Percentiles rank a stretch among this genome's conserved stretches.
Evolutionary conservation across 2,888 invertebrate species (phyloP).

Genomic region (Macrosoma leucophasiata): DNA sequence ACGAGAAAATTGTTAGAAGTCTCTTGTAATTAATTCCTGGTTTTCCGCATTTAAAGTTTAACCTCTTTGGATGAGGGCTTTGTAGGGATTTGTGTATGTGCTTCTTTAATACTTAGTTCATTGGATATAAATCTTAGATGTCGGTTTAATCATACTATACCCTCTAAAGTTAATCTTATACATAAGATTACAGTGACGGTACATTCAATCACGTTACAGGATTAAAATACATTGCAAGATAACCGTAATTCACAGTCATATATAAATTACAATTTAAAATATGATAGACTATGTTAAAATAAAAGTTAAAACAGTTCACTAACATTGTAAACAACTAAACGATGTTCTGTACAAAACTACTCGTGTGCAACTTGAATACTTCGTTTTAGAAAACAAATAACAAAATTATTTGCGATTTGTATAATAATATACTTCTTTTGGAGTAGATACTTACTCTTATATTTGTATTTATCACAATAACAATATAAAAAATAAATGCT

Average conservation of each 20-base stretch:
- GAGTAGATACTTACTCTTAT: conserved; percentile 30
- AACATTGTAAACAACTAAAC: too few relatives aligned
- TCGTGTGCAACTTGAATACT: neutral
- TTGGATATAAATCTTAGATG: too few relatives aligned
- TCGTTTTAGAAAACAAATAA: conserved; percentile 1
- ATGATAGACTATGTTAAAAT: too few relatives aligned
- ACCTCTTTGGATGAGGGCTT: too few relatives aligned
- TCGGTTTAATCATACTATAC: conserved; percentile 48
- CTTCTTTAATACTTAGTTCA: too few relatives aligned
- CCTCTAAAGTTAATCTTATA: conserved; percentile 64
- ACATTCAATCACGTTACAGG: conserved; percentile 31
- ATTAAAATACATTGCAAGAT: neutral
- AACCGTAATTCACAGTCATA: conserved; percentile 3
- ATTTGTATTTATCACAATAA: conserved; percentile 38
- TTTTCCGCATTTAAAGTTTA: too few relatives aligned
- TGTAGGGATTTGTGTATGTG: too few relatives aligned
- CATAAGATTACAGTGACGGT: conserved; percentile 64
- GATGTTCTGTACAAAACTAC: conserved; percentile 2
- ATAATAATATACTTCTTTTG: too few relatives aligned
- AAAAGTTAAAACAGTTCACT: too few relatives aligned
- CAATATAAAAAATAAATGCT: conserved; percentile 74
- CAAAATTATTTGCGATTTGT: too few relatives aligned
- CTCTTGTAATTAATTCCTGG: too few relatives aligned
- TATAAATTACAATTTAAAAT: conserved; percentile 6
- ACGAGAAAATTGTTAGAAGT: too few relatives aligned